Base-by-base conservation (phyloP, 2,797 vertebrate species). In the Tapirus indicus region DNA sequence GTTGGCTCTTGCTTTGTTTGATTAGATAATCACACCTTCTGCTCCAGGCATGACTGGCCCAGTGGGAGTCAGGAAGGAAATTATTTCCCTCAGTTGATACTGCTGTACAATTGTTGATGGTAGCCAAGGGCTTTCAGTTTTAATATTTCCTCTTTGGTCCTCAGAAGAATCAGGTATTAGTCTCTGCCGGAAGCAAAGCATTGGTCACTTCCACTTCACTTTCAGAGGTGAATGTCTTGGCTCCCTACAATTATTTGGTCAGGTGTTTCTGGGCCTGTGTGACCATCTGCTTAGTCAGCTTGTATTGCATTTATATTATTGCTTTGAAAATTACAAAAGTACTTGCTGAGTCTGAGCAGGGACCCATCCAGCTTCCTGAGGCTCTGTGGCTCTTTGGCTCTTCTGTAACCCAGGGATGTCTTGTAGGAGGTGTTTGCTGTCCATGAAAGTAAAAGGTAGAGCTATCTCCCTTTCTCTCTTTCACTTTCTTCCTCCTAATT, bases 71-170 rank as follows among this genome's bases (percentile, higher is more conserved):
- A 94, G 97, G 97, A 97, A 98, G 96, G 97, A 97, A 98, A 94
- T 97, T 77, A 95, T 97, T 98, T 97, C 38, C 74, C 82, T 96
- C 85, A 96, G 77, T 98, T 97, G 96, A 98, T 92, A 96, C 71
- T 96, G 75, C 32, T 16, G 38, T 92, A 79, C 66, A 95, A 92
- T 97, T 97, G 97, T 88, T 66, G 77, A 80, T 0, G 58, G 75
- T 83, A 88, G 94, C 92, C 95, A 97, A 97, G 78, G 69, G 88
- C 92, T 97, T 95, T 98, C 68, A 38, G 83, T 97, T 97, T 97
- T 98, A 98, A 96, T 98, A 95, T 98, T 98, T 98, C 97, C 97
- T 97, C 66, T 97, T 96, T 90, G 88, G 78, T 95, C 71, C 88
- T 97, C 84, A 96, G 78, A 97, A 94, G 92, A 91, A 93, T 75